These are phyloP conservation scores for Coreoperca whiteheadi DNA, from an alignment of 2,113 vertebrate genomes.

Conservation along the genomic window DNA sequence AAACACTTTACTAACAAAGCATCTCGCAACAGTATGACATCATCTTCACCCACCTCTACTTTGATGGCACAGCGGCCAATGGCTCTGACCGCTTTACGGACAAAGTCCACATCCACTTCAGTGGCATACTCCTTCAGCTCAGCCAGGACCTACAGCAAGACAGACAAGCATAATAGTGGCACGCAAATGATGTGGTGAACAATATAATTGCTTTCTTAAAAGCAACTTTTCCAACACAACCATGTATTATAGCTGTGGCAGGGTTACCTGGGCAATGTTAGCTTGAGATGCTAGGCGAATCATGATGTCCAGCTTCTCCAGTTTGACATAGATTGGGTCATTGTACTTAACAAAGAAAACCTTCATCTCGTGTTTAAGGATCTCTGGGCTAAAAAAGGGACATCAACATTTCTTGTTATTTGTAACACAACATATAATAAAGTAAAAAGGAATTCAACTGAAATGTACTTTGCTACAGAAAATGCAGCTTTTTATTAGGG, in stretches of 20 bases:
- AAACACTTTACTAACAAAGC: slow-evolving; percentile 4
- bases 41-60: slow-evolving; percentile 90
- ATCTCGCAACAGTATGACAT: background rate
- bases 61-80: slow-evolving; percentile 99
- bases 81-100: slow-evolving; percentile 95
- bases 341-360: slow-evolving; percentile 99
- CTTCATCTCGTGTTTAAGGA: slow-evolving; percentile 99
- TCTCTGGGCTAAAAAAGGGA: slow-evolving; percentile 88
- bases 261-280: slow-evolving; percentile 95
- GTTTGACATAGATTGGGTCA: slow-evolving; percentile 98
- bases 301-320: slow-evolving; percentile 99
- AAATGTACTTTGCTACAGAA: background rate
- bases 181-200: background rate
- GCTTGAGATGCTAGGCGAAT: slow-evolving; percentile 98
- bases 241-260: background rate
- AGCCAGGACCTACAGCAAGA: slow-evolving; percentile 89
- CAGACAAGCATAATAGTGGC: background rate
- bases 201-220: background rate
- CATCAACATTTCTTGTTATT: slow-evolving; percentile 1
- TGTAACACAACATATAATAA: background rate
- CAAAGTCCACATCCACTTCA: slow-evolving; percentile 98
- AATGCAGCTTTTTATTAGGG: background rate
- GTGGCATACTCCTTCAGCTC: slow-evolving; percentile 98
- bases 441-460: background rate
- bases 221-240: background rate